Percentiles rank a stretch among this genome's conserved stretches.
Conservation (phyloP, 2,888 invertebrate genomes). For the Mesoligia furuncula region DNA sequence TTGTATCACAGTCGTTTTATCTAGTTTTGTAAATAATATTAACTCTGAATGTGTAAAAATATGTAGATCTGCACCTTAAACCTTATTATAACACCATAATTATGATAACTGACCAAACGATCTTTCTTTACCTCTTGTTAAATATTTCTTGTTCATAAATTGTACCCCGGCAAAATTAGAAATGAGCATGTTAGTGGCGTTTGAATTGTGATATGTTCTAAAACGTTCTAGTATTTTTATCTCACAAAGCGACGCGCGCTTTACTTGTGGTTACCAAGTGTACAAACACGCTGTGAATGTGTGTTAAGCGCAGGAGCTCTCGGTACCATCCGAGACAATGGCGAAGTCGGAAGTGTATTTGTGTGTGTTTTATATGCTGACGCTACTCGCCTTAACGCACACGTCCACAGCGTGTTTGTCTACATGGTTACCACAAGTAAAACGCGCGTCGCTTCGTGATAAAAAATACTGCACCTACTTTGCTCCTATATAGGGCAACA, state of each 20-base stretch:
- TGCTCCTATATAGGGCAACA: conserved; percentile 21
- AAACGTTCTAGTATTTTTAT: neutral
- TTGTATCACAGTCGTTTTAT: neutral
- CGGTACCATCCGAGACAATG: too few species aligned
- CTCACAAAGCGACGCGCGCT: neutral
- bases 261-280: neutral
- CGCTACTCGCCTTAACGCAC: too few species aligned
- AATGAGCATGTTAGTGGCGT: conserved; percentile 33
- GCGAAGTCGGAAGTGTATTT: neutral
- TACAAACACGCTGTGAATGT: neutral
- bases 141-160: neutral
- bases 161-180: neutral
- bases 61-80: neutral
- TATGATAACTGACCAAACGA: neutral
- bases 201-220: conserved; percentile 3
- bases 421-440: neutral
- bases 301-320: neutral
- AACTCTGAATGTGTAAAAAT: neutral
- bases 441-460: neutral
- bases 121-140: neutral
- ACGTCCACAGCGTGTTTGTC: neutral
- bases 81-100: too few species aligned
- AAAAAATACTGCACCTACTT: neutral
- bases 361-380: too few species aligned
- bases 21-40: neutral